phyloP scores from a whole-genome alignment of 2,797 vertebrate genomes.

The Gymnothorax javanicus region DNA sequence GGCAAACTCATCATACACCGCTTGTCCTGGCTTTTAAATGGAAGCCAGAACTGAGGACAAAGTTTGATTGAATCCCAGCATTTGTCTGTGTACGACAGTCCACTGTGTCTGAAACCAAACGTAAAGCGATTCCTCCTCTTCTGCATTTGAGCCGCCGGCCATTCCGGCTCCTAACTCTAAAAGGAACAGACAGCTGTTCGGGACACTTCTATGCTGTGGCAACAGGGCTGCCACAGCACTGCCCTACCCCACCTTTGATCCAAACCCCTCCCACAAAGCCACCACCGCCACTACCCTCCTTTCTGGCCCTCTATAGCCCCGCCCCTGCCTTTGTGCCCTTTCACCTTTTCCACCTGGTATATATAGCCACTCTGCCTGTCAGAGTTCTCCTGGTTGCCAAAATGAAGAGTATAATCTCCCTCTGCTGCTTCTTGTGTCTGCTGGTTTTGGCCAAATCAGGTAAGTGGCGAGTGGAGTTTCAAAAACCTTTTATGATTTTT shows the following conservation, averaged over 20 bases:
- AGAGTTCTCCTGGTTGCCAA: conserved; percentile 85
- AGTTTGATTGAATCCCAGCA: not conserved
- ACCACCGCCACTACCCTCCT: conserved; percentile 52
- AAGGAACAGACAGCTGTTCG: conserved; percentile 64
- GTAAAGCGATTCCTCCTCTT: not conserved
- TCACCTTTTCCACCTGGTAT: conserved; percentile 73
- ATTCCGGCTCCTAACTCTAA: conserved; percentile 39
- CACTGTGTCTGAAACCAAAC: not conserved
- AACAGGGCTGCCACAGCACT: not conserved
- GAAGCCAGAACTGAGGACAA: not conserved
- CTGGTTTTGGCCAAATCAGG: conserved; percentile 83
- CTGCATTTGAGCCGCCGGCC: not conserved
- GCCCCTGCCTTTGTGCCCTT: conserved; percentile 65
- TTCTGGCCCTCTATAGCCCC: conserved; percentile 41
- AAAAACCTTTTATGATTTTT: too few species aligned
- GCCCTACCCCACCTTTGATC: not conserved
- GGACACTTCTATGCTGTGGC: conserved; percentile 30
- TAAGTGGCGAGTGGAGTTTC: conserved; percentile 57
- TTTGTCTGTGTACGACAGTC: not conserved
- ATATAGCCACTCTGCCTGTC: conserved; percentile 76
- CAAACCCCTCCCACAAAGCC: conserved; percentile 23
- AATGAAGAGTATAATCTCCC: conserved; percentile 86
- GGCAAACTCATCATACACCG: not conserved
- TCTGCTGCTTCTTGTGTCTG: conserved; percentile 80
- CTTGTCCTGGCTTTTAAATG: not conserved